A percentile compares a stretch with the other conserved stretches of the same genome.
phyloP scores from a whole-genome alignment of 1,140 invertebrate genomes.

The Aporrectodea caliginosa region DNA sequence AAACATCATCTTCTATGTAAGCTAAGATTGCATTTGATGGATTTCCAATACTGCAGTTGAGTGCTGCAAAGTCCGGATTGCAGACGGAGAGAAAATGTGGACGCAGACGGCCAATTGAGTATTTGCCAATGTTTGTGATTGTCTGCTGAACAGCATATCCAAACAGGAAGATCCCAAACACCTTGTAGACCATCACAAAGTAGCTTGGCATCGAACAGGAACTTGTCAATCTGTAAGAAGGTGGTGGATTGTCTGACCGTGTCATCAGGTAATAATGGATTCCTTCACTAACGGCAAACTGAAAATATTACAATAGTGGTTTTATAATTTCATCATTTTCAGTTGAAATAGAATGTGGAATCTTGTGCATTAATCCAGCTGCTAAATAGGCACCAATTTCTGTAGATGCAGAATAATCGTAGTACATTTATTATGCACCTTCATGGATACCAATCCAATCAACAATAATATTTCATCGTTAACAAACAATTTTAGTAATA shows the following conservation, averaged over 20 bases:
- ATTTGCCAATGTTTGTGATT: slow-evolving; percentile 84
- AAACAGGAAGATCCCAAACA: slow-evolving; percentile 76
- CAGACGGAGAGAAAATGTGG: slow-evolving; percentile 79
- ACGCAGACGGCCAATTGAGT: slow-evolving; percentile 79
- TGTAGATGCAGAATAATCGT: too few relatives aligned
- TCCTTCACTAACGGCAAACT: slow-evolving; percentile 14
- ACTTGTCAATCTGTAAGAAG: not conserved
- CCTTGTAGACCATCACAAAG: slow-evolving; percentile 62
- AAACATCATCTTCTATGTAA: slow-evolving; percentile 17
- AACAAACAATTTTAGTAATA: too few relatives aligned
- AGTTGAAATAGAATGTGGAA: too few relatives aligned
- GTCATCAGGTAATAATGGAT: not conserved
- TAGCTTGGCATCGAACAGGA: not conserved
- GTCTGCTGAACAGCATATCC: slow-evolving; percentile 74
- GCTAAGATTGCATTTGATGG: not conserved
- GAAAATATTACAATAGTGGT: not conserved
- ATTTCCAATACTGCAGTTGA: slow-evolving; percentile 34
- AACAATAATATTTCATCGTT: too few relatives aligned
- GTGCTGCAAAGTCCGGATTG: slow-evolving; percentile 52
- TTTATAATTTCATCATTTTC: too few relatives aligned
- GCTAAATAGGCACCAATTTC: too few relatives aligned
- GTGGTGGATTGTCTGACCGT: not conserved
- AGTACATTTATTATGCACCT: too few relatives aligned
- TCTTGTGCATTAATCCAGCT: too few relatives aligned
- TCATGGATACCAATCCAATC: too few relatives aligned